These are phyloP conservation scores for Diorhabda sublineata DNA, from an alignment of 1,140 invertebrate species.

Conservation along the genomic window DNA sequence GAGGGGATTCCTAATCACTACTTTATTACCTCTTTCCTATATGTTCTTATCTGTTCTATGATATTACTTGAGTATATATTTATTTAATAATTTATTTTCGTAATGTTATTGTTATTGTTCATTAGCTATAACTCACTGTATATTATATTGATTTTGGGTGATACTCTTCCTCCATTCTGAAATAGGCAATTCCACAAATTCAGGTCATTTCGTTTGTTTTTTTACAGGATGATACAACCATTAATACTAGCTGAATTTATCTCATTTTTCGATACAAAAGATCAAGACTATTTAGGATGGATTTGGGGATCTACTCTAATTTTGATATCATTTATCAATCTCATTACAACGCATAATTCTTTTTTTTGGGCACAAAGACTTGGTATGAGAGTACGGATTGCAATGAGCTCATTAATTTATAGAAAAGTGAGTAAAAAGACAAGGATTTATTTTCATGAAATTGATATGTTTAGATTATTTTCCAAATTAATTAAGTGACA, in stretches of 20 bases:
- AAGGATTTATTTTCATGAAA: not conserved
- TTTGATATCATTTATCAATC: slow-evolving; percentile 44
- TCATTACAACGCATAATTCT: slow-evolving; percentile 48
- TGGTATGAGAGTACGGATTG: slow-evolving; percentile 54
- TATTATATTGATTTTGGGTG: no score
- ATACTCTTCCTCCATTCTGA: no score
- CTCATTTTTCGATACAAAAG: slow-evolving; percentile 42
- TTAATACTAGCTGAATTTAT: slow-evolving; percentile 44
- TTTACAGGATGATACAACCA: slow-evolving; percentile 34
- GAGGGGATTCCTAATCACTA: no score
- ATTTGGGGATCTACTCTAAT: slow-evolving; percentile 49
- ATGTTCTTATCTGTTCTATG: no score
- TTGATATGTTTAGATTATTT: not conserved
- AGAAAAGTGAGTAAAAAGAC: slow-evolving; percentile 48
- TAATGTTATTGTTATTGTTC: no score
- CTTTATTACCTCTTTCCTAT: no score
- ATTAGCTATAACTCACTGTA: no score
- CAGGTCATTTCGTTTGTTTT: slow-evolving; percentile 2
- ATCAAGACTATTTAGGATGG: slow-evolving; percentile 44
- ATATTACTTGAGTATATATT: no score
- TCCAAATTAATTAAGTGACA: not conserved
- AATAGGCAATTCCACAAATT: no score
- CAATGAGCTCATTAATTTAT: slow-evolving; percentile 54
- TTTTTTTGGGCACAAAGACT: slow-evolving; percentile 47
- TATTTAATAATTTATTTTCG: no score